These are phyloP conservation scores for Drosophila paucipuncta DNA, from an alignment of 2,888 invertebrate genomes.

Conservation along the genomic window DNA sequence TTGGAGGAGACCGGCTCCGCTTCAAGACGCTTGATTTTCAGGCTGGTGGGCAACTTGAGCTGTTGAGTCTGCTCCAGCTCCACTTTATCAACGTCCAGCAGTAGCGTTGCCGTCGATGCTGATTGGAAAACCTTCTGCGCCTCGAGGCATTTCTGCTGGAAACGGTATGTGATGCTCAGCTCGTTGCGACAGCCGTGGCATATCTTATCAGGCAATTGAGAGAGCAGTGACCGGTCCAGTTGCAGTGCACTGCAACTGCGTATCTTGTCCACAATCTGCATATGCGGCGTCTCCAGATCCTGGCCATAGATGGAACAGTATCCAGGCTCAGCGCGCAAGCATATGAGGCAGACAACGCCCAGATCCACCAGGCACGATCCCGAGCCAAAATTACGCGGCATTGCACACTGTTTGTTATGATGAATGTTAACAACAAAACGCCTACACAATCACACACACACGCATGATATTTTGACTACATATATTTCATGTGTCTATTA, in stretches of 20 bases:
- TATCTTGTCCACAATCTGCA: conserved; percentile 83
- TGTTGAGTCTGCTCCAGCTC: conserved; percentile 63
- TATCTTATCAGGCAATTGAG: conserved; percentile 83
- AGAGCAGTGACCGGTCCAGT: conserved; percentile 66
- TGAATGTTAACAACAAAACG: conserved; percentile 45
- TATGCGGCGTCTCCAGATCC: conserved; percentile 67
- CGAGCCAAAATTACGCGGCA: conserved; percentile 52
- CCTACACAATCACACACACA: conserved; percentile 24
- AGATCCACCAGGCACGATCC: conserved; percentile 74
- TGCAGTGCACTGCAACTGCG: conserved; percentile 78
- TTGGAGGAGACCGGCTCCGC: conserved; percentile 25
- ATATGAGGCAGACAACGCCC: conserved; percentile 83
- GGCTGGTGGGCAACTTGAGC: conserved; percentile 72
- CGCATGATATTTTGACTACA: conserved; percentile 19
- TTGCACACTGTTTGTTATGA: conserved; percentile 44
- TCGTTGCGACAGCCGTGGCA: conserved; percentile 81
- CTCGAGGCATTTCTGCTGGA: conserved; percentile 83
- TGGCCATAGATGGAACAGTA: conserved; percentile 78
- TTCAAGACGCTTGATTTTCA: conserved; percentile 72
- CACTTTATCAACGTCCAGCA: conserved; percentile 44
- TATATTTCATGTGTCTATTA: conserved; percentile 50
- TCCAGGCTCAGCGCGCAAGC: conserved; percentile 79
- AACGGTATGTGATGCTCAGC: conserved; percentile 82
- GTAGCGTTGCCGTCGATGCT: conserved; percentile 45
- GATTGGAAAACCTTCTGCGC: conserved; percentile 80